Conservation (phyloP, 1,140 invertebrate genomes). For the Penaeus chinensis region DNA sequence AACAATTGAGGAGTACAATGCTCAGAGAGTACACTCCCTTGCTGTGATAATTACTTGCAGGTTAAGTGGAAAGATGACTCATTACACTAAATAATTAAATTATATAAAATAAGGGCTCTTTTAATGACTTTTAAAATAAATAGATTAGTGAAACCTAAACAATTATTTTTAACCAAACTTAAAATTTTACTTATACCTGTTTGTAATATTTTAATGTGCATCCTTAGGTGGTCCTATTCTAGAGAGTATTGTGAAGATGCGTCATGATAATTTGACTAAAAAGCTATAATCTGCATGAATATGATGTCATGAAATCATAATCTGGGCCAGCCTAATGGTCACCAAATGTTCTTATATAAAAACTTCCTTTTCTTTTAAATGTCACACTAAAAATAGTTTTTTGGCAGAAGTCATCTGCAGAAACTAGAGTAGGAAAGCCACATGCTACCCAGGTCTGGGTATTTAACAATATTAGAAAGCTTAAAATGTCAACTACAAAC, state of each 20-base stretch:
- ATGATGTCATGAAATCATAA: constrained; percentile 12
- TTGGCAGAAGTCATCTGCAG: constrained; percentile 38
- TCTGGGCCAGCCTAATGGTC: not conserved
- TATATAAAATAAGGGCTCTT: not conserved
- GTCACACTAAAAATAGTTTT: constrained; percentile 55
- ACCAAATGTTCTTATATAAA: constrained; percentile 42
- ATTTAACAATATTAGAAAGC: constrained; percentile 59
- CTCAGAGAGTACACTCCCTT: too few relatives aligned
- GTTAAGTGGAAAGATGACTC: too few relatives aligned
- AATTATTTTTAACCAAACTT: not conserved
- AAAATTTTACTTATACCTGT: constrained; percentile 3
- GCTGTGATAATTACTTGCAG: too few relatives aligned
- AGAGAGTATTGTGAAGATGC: constrained; percentile 3
- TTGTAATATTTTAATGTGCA: not conserved
- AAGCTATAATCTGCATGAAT: constrained; percentile 43
- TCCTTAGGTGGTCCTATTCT: constrained; percentile 4
- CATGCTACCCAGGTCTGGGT: constrained; percentile 55
- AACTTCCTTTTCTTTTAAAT: constrained; percentile 28
- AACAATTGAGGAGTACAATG: too few relatives aligned
- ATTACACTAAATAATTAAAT: too few relatives aligned
- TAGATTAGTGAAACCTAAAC: not conserved
- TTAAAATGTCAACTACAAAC: constrained; percentile 54
- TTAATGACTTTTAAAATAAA: not conserved
- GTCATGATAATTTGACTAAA: constrained; percentile 12
- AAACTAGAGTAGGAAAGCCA: constrained; percentile 50